Conservation (phyloP, 2,888 invertebrate genomes). For the Caradrina clavipalpis region DNA sequence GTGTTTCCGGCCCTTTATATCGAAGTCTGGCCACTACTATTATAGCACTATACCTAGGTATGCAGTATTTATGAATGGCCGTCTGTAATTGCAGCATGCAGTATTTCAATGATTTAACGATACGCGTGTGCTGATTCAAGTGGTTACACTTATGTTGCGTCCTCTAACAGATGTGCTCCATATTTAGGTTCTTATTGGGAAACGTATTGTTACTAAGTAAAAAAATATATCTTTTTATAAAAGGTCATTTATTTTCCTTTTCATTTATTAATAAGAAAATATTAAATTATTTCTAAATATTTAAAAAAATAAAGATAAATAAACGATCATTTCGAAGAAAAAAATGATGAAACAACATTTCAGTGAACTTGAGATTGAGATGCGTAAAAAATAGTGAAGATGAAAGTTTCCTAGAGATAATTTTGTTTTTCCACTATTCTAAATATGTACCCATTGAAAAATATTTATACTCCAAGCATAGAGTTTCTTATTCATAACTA, state of each 20-base stretch:
- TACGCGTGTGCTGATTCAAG: slow-evolving; percentile 21
- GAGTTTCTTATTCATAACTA: no score
- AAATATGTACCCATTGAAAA: no score
- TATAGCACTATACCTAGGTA: neutral
- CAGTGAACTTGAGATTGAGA: no score
- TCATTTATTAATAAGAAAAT: neutral
- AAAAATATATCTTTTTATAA: neutral
- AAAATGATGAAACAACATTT: no score
- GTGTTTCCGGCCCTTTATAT: neutral
- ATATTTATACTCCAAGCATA: no score
- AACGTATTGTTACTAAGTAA: neutral
- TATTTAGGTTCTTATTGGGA: neutral
- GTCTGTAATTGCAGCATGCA: slow-evolving; percentile 34
- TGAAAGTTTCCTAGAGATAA: no score
- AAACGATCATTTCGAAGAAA: no score
- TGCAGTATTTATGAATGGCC: slow-evolving; percentile 37
- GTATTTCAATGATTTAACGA: slow-evolving; percentile 41
- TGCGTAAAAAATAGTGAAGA: no score
- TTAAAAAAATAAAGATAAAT: neutral
- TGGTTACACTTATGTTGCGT: slow-evolving; percentile 12
- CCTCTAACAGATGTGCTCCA: slow-evolving; percentile 13
- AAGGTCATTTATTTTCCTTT: no score
- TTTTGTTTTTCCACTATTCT: no score
- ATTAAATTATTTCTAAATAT: no score
- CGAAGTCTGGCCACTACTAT: neutral